Evolutionary conservation across 2,888 invertebrate species (phyloP), one percentile per base, ranked within the genome.

Genomic region (Mesoligia furuncula): DNA sequence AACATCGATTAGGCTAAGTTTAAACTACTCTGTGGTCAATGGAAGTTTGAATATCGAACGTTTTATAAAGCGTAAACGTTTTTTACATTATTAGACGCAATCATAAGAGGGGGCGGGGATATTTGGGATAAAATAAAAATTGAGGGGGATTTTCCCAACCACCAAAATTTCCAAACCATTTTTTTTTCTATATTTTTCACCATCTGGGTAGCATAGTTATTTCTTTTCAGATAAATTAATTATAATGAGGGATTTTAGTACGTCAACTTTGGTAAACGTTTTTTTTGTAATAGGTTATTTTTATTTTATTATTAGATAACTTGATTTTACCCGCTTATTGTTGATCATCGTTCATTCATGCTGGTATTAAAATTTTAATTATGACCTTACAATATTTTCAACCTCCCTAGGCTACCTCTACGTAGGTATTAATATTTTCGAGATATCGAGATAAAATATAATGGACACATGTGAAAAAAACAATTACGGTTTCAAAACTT

Each of bases 1-100:
- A 88, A 80, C 75, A 85, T 89, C 89, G 88, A 88, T 87, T 83
- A 80, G 67, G 48, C 68, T 73, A 79, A 84, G 68, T 89, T 87
- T 86, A 86, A 87, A 87, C 62, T 80, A 45, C 69, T 86, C 81
- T 80, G 42, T 76, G 61, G 68, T 65, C 51, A 74, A 39, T 79
- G 61, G 51, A 67, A 31, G 71, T 76, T 85, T 77, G 17, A 72
- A 85, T 75, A 80, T 80, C 62, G 70, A 81, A 84, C 59, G 45
- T 54, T n/a, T n/a, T 42, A 36, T 36, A 39, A 31, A 66, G 4
- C 0, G 27, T n/a, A 31, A 66, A 2, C 0, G 27, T n/a, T 59
- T 45, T 4, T n/a, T 48, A 15, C 17, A 15, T 20, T 72, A 24
- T 39, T n/a, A 42, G 13, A 79, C 24, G 15, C 5, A 9, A 11